These are phyloP conservation scores for Xylocampa areola DNA, from an alignment of 2,888 invertebrate species.

Conservation along the genomic window DNA sequence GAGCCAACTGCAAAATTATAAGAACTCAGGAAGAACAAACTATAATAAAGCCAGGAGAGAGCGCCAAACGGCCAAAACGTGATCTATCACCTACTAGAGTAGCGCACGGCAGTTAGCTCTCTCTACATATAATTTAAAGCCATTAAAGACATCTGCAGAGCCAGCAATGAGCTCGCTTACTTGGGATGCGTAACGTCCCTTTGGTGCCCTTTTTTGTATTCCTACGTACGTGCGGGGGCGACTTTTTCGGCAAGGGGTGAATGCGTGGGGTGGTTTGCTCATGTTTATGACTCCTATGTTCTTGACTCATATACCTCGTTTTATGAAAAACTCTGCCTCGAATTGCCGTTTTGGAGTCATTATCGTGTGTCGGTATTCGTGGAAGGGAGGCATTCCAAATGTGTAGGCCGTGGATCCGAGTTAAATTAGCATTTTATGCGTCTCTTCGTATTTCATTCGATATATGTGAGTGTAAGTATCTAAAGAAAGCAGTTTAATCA, in stretches of 20 bases:
- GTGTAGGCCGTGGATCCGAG: constrained; percentile 61
- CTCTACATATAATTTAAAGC: constrained; percentile 89
- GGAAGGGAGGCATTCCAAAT: constrained; percentile 63
- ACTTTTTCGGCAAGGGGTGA: constrained; percentile 89
- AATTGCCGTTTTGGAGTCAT: constrained; percentile 82
- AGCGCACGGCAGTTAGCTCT: constrained; percentile 83
- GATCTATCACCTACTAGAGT: constrained; percentile 82
- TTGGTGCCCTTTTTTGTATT: constrained; percentile 87
- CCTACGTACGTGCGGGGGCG: constrained; percentile 88
- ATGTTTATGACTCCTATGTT: constrained; percentile 86
- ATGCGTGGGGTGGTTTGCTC: constrained; percentile 79
- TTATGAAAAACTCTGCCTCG: constrained; percentile 84
- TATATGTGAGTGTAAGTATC: constrained; percentile 57
- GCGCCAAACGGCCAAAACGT: constrained; percentile 61
- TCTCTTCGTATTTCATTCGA: constrained; percentile 59
- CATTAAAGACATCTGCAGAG: constrained; percentile 90
- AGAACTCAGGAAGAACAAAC: constrained; percentile 44
- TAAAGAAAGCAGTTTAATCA: constrained; percentile 60
- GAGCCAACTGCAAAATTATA: constrained; percentile 32
- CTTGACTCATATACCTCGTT: constrained; percentile 87
- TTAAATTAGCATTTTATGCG: constrained; percentile 70
- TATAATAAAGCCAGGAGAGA: constrained; percentile 28
- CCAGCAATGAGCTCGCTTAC: constrained; percentile 87
- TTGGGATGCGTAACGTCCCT: constrained; percentile 88
- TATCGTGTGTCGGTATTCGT: constrained; percentile 75